Conservation (phyloP, 2,888 invertebrate species). For the Eupithecia tripunctaria region DNA sequence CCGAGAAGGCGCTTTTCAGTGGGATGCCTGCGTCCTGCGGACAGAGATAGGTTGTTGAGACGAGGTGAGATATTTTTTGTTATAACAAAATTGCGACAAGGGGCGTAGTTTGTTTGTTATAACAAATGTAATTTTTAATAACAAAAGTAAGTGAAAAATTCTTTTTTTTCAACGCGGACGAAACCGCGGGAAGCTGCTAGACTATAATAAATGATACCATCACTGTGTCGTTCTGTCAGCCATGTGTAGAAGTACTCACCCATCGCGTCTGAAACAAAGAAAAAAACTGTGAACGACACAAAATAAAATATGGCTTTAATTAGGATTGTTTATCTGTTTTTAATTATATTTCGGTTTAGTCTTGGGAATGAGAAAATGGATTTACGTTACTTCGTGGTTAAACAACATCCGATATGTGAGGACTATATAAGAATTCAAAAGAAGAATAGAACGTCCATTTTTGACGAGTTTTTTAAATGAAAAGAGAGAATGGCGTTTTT, state of each 20-base stretch:
- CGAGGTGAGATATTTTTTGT: too few relatives aligned
- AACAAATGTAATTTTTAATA: too few relatives aligned
- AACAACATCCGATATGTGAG: constrained; percentile 18
- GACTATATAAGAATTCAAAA: not conserved
- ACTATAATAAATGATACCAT: not conserved
- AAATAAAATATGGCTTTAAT: constrained; percentile 44
- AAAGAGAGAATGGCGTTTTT: too few relatives aligned
- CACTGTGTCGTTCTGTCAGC: constrained; percentile 60
- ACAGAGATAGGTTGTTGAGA: too few relatives aligned
- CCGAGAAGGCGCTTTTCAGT: too few relatives aligned
- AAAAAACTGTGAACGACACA: constrained; percentile 54
- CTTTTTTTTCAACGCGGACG: too few relatives aligned
- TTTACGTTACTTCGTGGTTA: constrained; percentile 25
- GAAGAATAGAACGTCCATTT: not conserved
- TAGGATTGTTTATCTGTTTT: constrained; percentile 40
- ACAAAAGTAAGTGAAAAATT: too few relatives aligned
- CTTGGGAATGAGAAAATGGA: constrained; percentile 37
- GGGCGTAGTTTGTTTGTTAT: too few relatives aligned
- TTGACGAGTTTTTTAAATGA: too few relatives aligned
- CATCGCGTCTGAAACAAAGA: constrained; percentile 91
- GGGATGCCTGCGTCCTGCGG: too few relatives aligned
- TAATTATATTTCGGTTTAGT: constrained; percentile 39
- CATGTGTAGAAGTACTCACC: constrained; percentile 85
- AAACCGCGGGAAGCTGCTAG: too few relatives aligned
- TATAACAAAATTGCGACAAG: too few relatives aligned